phyloP scores from a whole-genome alignment of 2,888 invertebrate species.

The Steinernema carpocapsae region DNA sequence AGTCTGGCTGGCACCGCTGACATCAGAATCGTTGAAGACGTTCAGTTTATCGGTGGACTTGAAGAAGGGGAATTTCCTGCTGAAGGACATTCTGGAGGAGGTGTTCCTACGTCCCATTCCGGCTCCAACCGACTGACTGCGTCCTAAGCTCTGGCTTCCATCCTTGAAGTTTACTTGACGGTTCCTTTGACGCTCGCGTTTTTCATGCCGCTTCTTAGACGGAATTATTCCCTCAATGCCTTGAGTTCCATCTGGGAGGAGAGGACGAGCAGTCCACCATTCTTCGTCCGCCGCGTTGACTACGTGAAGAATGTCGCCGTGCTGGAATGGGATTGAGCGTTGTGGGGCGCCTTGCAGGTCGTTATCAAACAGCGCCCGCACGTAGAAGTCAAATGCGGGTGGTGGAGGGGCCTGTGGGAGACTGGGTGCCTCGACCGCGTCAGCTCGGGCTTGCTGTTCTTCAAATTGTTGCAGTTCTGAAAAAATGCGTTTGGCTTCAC shows the following conservation, averaged over 20 bases:
- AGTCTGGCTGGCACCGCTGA: conserved; percentile 74
- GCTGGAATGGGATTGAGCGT: conserved; percentile 85
- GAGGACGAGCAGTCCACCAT: conserved; percentile 85
- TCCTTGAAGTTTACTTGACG: conserved; percentile 75
- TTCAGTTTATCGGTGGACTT: conserved; percentile 91
- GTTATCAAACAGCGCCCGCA: conserved; percentile 92
- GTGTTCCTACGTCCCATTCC: conserved; percentile 63
- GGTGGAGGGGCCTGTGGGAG: conserved; percentile 75
- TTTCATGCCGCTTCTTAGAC: conserved; percentile 76
- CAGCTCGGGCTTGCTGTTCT: conserved; percentile 23
- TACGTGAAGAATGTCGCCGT: conserved; percentile 97
- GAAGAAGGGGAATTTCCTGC: conserved; percentile 97
- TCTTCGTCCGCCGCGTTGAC: conserved; percentile 99
- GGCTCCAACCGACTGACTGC: conserved; percentile 53
- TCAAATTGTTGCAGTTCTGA: conserved; percentile 36
- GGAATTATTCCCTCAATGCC: conserved; percentile 66
- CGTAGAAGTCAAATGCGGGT: conserved; percentile 92
- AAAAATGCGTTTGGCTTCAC: not conserved
- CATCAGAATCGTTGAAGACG: conserved; percentile 96
- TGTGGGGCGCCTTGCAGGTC: conserved; percentile 97
- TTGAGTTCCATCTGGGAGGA: conserved; percentile 63
- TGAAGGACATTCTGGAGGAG: conserved; percentile 98
- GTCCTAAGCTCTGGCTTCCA: conserved; percentile 63
- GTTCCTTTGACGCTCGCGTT: conserved; percentile 93
- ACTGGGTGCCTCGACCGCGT: conserved; percentile 36